phyloP scores from a whole-genome alignment of 2,113 vertebrate species.

The Myiozetetes cayanensis region DNA sequence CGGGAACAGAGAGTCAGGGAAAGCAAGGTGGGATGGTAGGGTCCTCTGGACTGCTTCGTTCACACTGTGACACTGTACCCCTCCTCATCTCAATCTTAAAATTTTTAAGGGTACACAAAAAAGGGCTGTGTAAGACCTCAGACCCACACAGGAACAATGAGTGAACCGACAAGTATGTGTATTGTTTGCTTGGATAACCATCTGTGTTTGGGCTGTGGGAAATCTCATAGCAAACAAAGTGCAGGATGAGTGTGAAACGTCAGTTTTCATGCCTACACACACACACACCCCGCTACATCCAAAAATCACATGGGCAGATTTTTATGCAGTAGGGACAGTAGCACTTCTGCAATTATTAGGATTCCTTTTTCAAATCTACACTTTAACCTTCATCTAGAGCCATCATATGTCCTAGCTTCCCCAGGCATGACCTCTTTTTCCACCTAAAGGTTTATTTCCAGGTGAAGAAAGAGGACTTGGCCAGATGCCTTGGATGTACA shows the following conservation, averaged over 20 bases:
- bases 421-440: neutral
- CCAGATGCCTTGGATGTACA: neutral
- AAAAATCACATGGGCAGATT: neutral
- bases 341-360: neutral
- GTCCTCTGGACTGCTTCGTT: neutral
- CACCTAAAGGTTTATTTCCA: neutral
- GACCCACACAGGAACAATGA: neutral
- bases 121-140: neutral
- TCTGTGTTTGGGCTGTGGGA: neutral
- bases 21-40: neutral
- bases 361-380: neutral
- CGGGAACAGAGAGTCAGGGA: neutral
- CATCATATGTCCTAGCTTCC: neutral
- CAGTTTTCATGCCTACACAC: neutral
- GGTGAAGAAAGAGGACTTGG: neutral
- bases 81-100: neutral
- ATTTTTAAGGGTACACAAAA: neutral
- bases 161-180: accelerated
- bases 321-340: neutral
- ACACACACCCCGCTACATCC: neutral
- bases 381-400: neutral
- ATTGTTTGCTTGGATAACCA: neutral
- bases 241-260: neutral
- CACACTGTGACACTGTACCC: no score
- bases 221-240: neutral